Base-by-base conservation (phyloP, 1,140 invertebrate genomes). In the Artemia franciscana region DNA sequence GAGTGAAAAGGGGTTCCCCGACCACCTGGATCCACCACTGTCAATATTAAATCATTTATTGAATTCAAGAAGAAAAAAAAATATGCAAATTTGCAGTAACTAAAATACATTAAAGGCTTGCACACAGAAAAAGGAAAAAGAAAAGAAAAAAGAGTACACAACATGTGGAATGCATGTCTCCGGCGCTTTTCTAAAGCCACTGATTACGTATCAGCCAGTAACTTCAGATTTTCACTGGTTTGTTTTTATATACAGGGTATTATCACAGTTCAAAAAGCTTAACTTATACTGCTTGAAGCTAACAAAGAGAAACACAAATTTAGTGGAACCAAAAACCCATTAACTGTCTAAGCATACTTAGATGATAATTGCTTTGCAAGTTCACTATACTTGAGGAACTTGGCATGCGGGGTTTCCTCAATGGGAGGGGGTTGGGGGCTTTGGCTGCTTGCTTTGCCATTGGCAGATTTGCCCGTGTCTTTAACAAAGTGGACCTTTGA, bases 401-500 rank as follows among this genome's bases (percentile, higher is more conserved):
- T 94, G 65, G 90, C 92, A 76, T 92, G 89, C 18, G 89, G 88
- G 72, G 86, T 91, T 73, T 94, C 90, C 68, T 91, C 88, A 68
- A 26, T 68, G 65, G 12, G 71, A 69, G 56, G 68, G 68, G 59
- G 69, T 69, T 59, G 66, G 65, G 60, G 68, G 58, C 78, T 18
- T 78, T 75, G 3, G 77, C 76, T 7, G 76, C 74, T 5, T 76
- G 75, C 5, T 71, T 69, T 3, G 72, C 66, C 5, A 70, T 68
- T n/a, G 72, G 72, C 3, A 75, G 76, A 3, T 69, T 68, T 81
- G 21, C 85, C 83, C 9, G 85, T 86, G 67, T 94, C 91, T 72
- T 94, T 95, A 25, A 94, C 87, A 69, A 95, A 90, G 74, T 96
- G 91, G 83, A 93, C 92, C 71, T 95, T 93, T 60, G 90, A 92